phyloP scores from a whole-genome alignment of 2,888 invertebrate genomes.

The Caenorhabditis uteleia region DNA sequence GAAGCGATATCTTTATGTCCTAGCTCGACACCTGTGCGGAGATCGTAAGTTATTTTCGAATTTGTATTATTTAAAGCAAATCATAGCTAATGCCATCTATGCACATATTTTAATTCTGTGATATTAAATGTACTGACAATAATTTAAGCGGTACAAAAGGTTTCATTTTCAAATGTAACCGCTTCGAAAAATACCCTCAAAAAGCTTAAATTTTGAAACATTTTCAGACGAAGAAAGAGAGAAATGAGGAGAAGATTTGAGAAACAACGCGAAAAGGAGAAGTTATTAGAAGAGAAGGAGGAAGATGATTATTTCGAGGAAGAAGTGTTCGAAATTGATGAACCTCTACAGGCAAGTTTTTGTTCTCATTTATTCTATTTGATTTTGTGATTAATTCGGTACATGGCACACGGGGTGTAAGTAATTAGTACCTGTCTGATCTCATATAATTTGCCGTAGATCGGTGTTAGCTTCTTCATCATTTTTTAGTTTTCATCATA shows the following conservation, averaged over 20 bases:
- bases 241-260: slow-evolving; percentile 31
- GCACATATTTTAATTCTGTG: background rate
- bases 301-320: slow-evolving; percentile 15
- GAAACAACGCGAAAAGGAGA: slow-evolving; percentile 23
- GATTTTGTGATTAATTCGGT: too few species aligned
- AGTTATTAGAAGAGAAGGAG: slow-evolving; percentile 8
- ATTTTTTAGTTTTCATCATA: background rate
- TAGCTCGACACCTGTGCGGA: slow-evolving; percentile 21
- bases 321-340: slow-evolving; percentile 20
- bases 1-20: slow-evolving; percentile 33
- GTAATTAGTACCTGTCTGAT: too few species aligned
- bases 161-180: too few species aligned
- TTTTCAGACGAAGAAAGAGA: background rate
- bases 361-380: background rate
- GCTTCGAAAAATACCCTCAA: too few species aligned
- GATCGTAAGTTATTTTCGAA: slow-evolving; percentile 18
- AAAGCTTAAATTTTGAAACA: too few species aligned
- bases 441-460: too few species aligned
- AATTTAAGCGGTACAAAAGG: too few species aligned
- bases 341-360: slow-evolving; percentile 8
- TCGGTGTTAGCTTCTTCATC: too few species aligned
- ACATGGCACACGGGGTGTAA: too few species aligned
- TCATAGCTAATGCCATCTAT: background rate
- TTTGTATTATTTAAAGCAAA: background rate
- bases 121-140: too few species aligned